Evolutionary conservation across 2,113 vertebrate genomes (phyloP).

Genomic region (Actenoides hombroni): DNA sequence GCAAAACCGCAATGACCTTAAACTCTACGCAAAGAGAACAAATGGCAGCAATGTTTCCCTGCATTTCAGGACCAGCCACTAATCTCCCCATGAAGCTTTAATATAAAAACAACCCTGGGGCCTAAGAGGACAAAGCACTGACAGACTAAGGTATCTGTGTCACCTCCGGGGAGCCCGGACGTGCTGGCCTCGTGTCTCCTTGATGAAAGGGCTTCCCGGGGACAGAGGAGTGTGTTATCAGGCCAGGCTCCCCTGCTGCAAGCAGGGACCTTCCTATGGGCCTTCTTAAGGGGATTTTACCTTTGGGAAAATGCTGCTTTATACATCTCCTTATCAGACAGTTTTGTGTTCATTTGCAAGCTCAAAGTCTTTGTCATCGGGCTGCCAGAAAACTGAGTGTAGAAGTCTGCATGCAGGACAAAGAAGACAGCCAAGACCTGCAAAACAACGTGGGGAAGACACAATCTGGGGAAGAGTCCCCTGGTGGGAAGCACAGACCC

Average conservation of each 20-base stretch:
- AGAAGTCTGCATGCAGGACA: background rate
- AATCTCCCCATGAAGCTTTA: background rate
- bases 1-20: background rate
- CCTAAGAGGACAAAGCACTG: background rate
- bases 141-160: background rate
- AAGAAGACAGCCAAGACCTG: background rate
- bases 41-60: background rate
- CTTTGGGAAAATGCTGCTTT: background rate
- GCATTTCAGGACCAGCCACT: background rate
- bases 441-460: background rate
- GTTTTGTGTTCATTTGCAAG: background rate
- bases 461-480: background rate
- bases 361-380: background rate
- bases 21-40: background rate
- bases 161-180: background rate
- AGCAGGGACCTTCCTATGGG: background rate
- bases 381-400: background rate
- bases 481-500: background rate
- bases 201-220: background rate
- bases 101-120: background rate
- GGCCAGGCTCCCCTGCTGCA: background rate
- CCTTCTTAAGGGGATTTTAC: background rate
- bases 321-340: background rate
- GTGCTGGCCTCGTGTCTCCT: background rate
- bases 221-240: background rate